Conservation (phyloP, 2,888 invertebrate genomes). For the Dolomedes plantarius region DNA sequence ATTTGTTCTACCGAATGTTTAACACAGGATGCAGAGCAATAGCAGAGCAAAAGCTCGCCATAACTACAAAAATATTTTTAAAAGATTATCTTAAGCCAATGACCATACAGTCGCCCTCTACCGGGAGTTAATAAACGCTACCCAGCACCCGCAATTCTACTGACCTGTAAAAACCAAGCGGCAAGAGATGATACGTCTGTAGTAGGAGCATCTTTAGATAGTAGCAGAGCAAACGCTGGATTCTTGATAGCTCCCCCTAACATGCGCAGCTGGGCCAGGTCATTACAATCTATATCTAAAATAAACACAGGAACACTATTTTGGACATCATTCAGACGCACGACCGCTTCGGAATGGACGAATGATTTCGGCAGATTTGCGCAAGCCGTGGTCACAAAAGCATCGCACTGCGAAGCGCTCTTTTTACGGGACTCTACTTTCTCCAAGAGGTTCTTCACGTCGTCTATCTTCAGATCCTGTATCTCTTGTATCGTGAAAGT, state of each 20-base stretch:
- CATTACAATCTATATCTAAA: slow-evolving; percentile 80
- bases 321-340: slow-evolving; percentile 79
- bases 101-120: too few species aligned
- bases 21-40: too few species aligned
- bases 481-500: slow-evolving; percentile 94
- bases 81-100: too few species aligned
- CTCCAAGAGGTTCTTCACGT: slow-evolving; percentile 78
- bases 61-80: too few species aligned
- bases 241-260: slow-evolving; percentile 84
- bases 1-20: too few species aligned
- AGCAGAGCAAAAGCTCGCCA: too few species aligned
- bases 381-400: slow-evolving; percentile 80
- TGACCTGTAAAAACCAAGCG: slow-evolving; percentile 73
- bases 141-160: neutral
- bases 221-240: slow-evolving; percentile 91
- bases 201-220: slow-evolving; percentile 79
- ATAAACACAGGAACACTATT: slow-evolving; percentile 77
- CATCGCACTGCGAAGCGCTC: slow-evolving; percentile 60
- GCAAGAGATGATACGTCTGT: slow-evolving; percentile 53
- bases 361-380: slow-evolving; percentile 82
- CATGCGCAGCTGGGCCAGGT: neutral
- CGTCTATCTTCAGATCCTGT: slow-evolving; percentile 87
- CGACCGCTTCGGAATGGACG: slow-evolving; percentile 85
- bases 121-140: too few species aligned
- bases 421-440: neutral